Evolutionary conservation across 2,888 invertebrate genomes (phyloP), one percentile per base, ranked within the genome.

Genomic region (Zonitis immaculata): DNA sequence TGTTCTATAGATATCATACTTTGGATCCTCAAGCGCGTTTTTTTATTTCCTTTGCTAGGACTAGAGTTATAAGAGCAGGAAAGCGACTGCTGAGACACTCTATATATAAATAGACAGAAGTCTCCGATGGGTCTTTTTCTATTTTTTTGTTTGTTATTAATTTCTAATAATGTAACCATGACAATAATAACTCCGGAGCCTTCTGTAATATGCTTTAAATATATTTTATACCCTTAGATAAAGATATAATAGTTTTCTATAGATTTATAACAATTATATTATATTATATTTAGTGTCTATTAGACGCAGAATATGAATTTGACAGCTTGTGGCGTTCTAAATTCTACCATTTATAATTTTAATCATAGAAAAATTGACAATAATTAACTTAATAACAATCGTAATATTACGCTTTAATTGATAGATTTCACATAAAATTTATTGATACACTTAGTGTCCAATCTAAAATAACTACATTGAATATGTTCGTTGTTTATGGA

Each of bases 181-280:
- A 56, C 56, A 57, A 57, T 52, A 55, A 57, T 50, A 44, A 61
- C 60, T 67, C 66, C 66, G 66, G 66, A 67, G 66, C 63, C 64
- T 66, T 66, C 62, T 59, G 68, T 61, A 56, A 63, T n/a, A 22
- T 59, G 71, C 69, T 73, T 74, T 68, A 71, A 68, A 71, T 73
- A 73, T 74, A 73, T 74, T 75, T 74, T 74, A 72, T 75, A 75
- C 70, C 73, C 73, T 69, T 74, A 75, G 73, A 66, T 66, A 70
- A 66, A 72, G 62, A 70, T 66, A 72, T 68, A 64, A 74, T 75
- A 75, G 75, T 75, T 75, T 75, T 75, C 74, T 75, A 75, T 74
- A 74, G 74, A 74, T 74, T 74, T 75, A 73, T 74, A 72, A 73
- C 55, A 62, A 71, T 73, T 72, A 71, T 72, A 72, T 69, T 66